Evolutionary conservation across 2,797 vertebrate genomes (phyloP), one percentile per base, ranked within the genome.

Genomic region (Premnoplex brunnescens): DNA sequence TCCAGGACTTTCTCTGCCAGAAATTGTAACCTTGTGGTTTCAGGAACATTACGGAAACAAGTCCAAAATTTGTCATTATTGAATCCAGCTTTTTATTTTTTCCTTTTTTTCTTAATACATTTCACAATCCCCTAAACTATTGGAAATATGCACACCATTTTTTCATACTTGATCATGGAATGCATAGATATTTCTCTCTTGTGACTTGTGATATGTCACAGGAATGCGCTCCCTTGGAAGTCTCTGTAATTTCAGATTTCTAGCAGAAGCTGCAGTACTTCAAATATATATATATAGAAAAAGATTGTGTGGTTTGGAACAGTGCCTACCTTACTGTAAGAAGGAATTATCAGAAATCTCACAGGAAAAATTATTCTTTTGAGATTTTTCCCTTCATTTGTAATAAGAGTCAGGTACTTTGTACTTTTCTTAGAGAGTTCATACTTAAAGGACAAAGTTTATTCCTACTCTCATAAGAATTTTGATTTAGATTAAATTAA

Each of bases 191-290:
- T 92, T 92, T 77, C 54, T 85, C 91, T 93, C 88, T 68, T 59
- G 88, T 87, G 86, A 75, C 27, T 95, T 93, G 88, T 91, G 27
- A 21, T 88, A 88, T 81, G 46, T 86, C 88, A 74, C 46, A 86
- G 74, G 84, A 93, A 93, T 91, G 66, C 19, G 79, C 36, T 87
- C 63, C 60, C 34, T 93, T 87, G 48, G 21, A 91, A 95, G 14
- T 59, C 15, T 77, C 39, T 87, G 30, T 75, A 74, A 76, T 90
- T 96, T 89, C 71, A 87, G 48, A 39, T 86, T 95, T 92, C 79
- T 79, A 91, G 63, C 43, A 95, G 90, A 90, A 94, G 77, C 67
- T 93, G 80, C 69, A 82, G 19, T 37, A 82, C 44, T 93, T 94
- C 54, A 90, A 78, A 73, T 51, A 68, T 26, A 71, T 54, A 44